phyloP scores from a whole-genome alignment of 2,113 vertebrate genomes.

The Grammomys dolichurus region DNA sequence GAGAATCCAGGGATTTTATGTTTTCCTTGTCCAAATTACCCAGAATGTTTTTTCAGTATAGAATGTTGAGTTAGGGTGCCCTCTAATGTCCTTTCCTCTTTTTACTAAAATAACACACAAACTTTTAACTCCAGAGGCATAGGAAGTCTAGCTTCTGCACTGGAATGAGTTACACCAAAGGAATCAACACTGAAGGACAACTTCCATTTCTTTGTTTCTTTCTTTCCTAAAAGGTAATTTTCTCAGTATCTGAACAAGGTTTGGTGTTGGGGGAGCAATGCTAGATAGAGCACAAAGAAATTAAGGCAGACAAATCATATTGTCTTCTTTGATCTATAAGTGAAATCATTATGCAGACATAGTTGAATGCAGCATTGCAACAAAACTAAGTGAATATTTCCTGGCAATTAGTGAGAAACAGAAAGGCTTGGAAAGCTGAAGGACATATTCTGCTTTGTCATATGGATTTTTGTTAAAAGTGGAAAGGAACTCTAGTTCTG shows the following conservation, averaged over 20 bases:
- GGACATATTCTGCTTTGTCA: conserved; percentile 16
- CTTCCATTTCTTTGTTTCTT: background rate
- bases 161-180: conserved; percentile 34
- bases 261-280: background rate
- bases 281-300: background rate
- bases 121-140: conserved; percentile 35
- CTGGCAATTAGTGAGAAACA: conserved; percentile 15
- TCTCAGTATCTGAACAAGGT: background rate
- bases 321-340: background rate
- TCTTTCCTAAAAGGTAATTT: background rate
- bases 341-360: background rate
- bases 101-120: conserved; percentile 27
- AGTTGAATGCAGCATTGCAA: background rate
- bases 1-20: background rate
- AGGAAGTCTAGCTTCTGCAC: background rate
- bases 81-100: conserved; percentile 66
- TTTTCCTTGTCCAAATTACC: background rate
- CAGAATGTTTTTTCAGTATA: background rate
- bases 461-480: background rate
- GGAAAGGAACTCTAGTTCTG: background rate
- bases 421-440: background rate
- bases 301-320: background rate
- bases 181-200: background rate
- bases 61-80: conserved; percentile 71
- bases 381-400: background rate